Evolutionary conservation across 2,797 vertebrate genomes (phyloP).

Genomic region (Rallus crepitans): DNA sequence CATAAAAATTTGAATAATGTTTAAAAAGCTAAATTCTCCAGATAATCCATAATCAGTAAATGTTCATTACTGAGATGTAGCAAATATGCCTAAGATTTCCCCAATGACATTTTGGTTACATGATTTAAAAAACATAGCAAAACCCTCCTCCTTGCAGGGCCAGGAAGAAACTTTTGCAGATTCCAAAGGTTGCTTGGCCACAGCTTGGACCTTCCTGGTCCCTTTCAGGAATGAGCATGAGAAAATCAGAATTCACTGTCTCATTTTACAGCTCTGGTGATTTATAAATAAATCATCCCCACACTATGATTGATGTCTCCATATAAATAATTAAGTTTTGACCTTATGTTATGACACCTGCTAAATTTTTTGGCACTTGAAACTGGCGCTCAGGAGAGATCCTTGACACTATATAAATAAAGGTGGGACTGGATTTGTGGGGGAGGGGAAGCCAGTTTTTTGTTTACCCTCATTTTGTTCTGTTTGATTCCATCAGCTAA

Average conservation of each 20-base stretch:
- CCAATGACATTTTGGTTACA: slow-evolving; percentile 63
- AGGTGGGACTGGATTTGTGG: neutral
- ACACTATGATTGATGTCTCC: slow-evolving; percentile 70
- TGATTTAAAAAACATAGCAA: slow-evolving; percentile 70
- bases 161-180: neutral
- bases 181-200: neutral
- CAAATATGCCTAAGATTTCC: slow-evolving; percentile 80
- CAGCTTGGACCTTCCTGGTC: neutral
- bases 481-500: slow-evolving; percentile 42
- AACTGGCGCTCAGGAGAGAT: slow-evolving; percentile 50
- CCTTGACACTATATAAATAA: slow-evolving; percentile 58
- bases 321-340: slow-evolving; percentile 84
- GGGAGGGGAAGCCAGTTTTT: neutral
- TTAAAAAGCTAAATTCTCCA: slow-evolving; percentile 79
- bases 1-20: slow-evolving; percentile 80
- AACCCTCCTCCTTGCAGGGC: neutral
- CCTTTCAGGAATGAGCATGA: neutral
- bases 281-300: slow-evolving; percentile 77
- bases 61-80: slow-evolving; percentile 82
- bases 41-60: slow-evolving; percentile 82
- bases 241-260: slow-evolving; percentile 46
- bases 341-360: slow-evolving; percentile 80
- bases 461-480: slow-evolving; percentile 38
- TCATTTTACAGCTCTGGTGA: slow-evolving; percentile 33
- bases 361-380: slow-evolving; percentile 70